Evolutionary conservation across 2,888 invertebrate species (phyloP).

Genomic region (Sarcophaga rosellei): DNA sequence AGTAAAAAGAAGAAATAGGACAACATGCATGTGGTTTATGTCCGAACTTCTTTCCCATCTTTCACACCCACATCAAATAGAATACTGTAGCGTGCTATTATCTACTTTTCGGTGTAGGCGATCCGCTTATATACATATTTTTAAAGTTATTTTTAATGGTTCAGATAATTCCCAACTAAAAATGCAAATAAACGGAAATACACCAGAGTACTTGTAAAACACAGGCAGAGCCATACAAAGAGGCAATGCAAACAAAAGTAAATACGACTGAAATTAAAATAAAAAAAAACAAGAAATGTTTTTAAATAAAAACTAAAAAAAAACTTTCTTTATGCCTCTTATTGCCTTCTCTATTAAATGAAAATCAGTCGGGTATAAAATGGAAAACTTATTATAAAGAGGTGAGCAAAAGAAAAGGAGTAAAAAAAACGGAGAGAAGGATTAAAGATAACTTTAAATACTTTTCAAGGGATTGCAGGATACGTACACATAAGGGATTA

Average conservation of each 20-base stretch:
- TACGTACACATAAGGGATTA: too few relatives aligned
- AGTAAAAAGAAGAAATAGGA: too few relatives aligned
- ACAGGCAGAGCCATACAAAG: not conserved
- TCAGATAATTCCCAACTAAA: conserved; percentile 41
- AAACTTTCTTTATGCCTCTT: not conserved
- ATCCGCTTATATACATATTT: not conserved
- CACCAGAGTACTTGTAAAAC: conserved; percentile 24
- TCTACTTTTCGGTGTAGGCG: not conserved
- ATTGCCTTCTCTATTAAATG: not conserved
- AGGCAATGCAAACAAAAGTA: not conserved
- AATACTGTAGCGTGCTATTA: too few relatives aligned
- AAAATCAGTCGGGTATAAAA: not conserved
- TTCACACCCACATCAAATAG: too few relatives aligned
- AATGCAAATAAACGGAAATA: conserved; percentile 44
- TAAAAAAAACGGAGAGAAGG: not conserved
- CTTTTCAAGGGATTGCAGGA: too few relatives aligned
- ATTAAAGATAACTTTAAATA: too few relatives aligned
- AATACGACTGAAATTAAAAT: conserved; percentile 31
- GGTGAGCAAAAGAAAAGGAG: not conserved
- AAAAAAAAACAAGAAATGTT: not conserved
- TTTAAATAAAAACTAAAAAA: conserved; percentile 20
- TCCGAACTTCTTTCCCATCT: too few relatives aligned
- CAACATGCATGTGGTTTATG: too few relatives aligned
- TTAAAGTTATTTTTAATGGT: conserved; percentile 30
- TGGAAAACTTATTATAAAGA: not conserved